Base-by-base conservation (phyloP, 1,140 invertebrate species). In the Alviniconcha marisindica region DNA sequence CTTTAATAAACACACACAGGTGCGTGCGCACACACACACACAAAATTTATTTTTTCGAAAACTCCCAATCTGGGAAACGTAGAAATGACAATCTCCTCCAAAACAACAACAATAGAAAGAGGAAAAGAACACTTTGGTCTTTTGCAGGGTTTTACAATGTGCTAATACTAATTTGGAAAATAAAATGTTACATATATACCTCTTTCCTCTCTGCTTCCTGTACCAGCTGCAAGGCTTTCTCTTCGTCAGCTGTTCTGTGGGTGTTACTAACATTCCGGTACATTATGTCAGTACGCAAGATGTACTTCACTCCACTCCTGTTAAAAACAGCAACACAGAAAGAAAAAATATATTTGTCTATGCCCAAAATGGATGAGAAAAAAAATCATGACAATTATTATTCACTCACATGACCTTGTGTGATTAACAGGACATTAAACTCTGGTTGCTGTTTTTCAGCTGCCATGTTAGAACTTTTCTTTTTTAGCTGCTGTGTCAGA, bases 281-380 rank as follows among this genome's bases (percentile, higher is more conserved):
- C 90, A 91, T 91, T 24, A 91, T 86, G 82, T 91, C 90, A 28
- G 89, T 90, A 38, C 90, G 84, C 77, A 91, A 54, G 15, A 91
- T 91, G 81, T 91, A 91, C 82, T 91, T 91, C 21, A 78, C 66
- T 44, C 89, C 88, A 84, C 84, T 81, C 66, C 90, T 91, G 77
- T 28, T 84, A 60, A 84, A 51, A 83, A 51, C 44, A 5, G 18
- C 44, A 48, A 48, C 44, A 48, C 44, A 48, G 44, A 83, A 77
- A 66, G 7, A 51, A 18, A n/a, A 66, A 63, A 76, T n/a, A 76
- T 76, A 36, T 76, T 76, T 76, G n/a, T n/a, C n/a, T n/a, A n/a
- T n/a, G n/a, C n/a, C n/a, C n/a, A n/a, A n/a, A n/a, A n/a, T n/a
- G n/a, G n/a, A n/a, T n/a, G n/a, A n/a, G n/a, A n/a, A n/a, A n/a